Percentiles rank a stretch among this genome's conserved stretches.
phyloP scores from a whole-genome alignment of 1,140 invertebrate genomes.

The Hypsibius dujardini region DNA sequence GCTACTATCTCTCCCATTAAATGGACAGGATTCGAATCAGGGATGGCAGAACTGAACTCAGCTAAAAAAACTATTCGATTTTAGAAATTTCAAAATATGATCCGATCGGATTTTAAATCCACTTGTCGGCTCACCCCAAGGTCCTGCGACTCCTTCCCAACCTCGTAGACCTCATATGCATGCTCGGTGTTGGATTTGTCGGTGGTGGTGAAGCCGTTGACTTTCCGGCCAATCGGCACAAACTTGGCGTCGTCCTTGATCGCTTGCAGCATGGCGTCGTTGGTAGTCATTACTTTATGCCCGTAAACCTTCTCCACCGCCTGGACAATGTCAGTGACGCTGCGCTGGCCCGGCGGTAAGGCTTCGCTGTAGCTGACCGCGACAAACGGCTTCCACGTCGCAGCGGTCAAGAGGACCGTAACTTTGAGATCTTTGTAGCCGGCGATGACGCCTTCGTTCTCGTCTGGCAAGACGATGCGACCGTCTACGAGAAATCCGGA shows the following conservation, averaged over 20 bases:
- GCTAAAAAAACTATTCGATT: too few species aligned
- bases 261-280: background rate
- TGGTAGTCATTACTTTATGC: background rate
- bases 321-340: background rate
- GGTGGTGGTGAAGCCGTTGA: too few species aligned
- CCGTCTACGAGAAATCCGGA: background rate
- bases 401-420: background rate
- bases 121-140: background rate
- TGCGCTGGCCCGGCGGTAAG: constrained; percentile 2
- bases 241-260: background rate
- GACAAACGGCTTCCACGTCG: background rate
- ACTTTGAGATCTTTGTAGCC: background rate
- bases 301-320: background rate
- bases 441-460: background rate
- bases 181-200: too few species aligned
- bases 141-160: background rate
- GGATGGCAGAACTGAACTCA: too few species aligned
- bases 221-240: background rate
- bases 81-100: too few species aligned
- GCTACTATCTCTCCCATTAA: too few species aligned
- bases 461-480: background rate
- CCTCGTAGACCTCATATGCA: background rate
- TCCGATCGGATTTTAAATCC: background rate
- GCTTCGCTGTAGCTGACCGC: background rate
- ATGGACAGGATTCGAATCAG: too few species aligned